Evolutionary conservation across 2,797 vertebrate species (phyloP).

Genomic region (Lates japonicus): DNA sequence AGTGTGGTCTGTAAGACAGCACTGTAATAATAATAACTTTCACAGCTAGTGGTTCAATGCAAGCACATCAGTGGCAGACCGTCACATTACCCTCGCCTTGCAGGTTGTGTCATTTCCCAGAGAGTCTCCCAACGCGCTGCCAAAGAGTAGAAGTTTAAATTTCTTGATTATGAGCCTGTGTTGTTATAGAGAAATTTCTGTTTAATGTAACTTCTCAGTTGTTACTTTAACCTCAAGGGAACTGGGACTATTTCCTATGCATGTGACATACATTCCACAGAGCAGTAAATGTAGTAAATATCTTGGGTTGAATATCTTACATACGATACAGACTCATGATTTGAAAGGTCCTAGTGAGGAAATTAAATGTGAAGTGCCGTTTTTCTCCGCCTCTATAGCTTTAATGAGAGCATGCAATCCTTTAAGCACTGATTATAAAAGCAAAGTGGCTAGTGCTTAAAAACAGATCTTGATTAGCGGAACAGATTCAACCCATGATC

Average conservation of each 20-base stretch:
- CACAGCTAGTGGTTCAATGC: neutral
- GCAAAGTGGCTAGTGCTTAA: neutral
- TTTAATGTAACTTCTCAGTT: neutral
- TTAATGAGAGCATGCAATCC: neutral
- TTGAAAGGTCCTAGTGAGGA: neutral
- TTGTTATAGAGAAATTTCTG: no score
- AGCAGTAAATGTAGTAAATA: neutral
- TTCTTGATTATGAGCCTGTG: no score
- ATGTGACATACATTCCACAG: neutral
- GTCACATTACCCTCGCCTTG: neutral
- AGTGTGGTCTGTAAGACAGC: no score
- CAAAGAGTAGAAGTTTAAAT: no score
- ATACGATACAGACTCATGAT: conserved; percentile 1
- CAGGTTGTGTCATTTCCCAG: neutral
- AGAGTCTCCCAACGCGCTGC: no score
- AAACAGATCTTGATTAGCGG: neutral
- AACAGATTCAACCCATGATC: neutral
- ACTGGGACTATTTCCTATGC: neutral
- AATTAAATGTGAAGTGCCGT: neutral
- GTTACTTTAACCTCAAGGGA: neutral
- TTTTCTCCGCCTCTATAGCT: neutral
- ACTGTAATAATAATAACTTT: neutral
- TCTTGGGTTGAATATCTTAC: neutral
- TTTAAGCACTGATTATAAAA: conserved; percentile 11
- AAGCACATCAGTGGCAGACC: neutral